Percentiles rank a stretch among this genome's conserved stretches.
phyloP scores from a whole-genome alignment of 2,888 invertebrate species.

The Drosophila lutescens region DNA sequence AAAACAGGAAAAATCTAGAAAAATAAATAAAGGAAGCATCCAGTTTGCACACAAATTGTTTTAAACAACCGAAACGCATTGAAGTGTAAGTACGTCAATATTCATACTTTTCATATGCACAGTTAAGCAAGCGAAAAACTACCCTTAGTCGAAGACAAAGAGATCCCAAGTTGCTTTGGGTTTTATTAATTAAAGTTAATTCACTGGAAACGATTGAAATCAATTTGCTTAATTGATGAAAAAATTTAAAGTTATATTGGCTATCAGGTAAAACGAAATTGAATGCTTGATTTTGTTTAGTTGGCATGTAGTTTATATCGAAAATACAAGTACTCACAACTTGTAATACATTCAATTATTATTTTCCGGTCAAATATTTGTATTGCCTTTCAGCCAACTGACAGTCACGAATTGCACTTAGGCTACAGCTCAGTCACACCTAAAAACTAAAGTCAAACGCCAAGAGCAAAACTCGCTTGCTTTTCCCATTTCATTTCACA shows the following conservation, averaged over 20 bases:
- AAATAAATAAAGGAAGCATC: constrained; percentile 23
- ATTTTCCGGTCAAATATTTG: not conserved
- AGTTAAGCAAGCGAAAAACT: constrained; percentile 52
- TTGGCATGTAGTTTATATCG: not conserved
- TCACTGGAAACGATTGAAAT: constrained; percentile 7
- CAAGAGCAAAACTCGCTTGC: constrained; percentile 18
- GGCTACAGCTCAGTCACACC: constrained; percentile 4
- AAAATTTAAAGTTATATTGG: not conserved
- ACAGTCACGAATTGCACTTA: constrained; percentile 2
- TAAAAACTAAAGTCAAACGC: constrained; percentile 38
- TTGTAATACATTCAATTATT: not conserved
- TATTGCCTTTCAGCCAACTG: constrained; percentile 2
- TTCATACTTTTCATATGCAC: constrained; percentile 63
- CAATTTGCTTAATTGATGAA: constrained; percentile 5
- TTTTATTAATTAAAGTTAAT: constrained; percentile 21
- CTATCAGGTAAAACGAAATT: not conserved
- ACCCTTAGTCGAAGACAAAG: constrained; percentile 15
- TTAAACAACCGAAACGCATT: constrained; percentile 61
- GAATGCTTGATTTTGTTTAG: not conserved
- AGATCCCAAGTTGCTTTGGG: constrained; percentile 4
- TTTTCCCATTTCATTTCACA: constrained; percentile 35
- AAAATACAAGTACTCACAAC: not conserved
- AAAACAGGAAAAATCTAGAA: constrained; percentile 27
- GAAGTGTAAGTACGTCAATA: constrained; percentile 46
- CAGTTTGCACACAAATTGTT: constrained; percentile 47